Evolutionary conservation across 2,888 invertebrate species (phyloP), one percentile per base, ranked within the genome.

Genomic region (Prenolepis imparis): DNA sequence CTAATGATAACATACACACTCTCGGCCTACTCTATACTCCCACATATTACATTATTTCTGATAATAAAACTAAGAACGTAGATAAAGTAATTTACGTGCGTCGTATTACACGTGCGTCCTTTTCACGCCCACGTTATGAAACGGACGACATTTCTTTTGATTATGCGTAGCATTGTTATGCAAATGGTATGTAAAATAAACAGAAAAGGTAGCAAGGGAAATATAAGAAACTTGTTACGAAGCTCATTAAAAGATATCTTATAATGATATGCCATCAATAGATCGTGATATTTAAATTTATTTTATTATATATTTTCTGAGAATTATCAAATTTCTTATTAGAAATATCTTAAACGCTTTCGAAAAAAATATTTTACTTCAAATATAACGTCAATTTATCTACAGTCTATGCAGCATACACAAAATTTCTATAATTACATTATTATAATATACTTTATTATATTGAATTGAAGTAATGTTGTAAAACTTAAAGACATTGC

Each of bases 51-150:
- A 78, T 78, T 73, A 78, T 73, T 70, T n/a, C 18, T 73, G 57
- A 73, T 78, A 78, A 77, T 44, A 41, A 80, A 73, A 74, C 32
- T 21, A 24, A 44, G 36, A 39, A 64, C 64, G 44, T 64, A 15
- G 68, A 44, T 80, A 75, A 74, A 61, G 52, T 83, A 83, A 78
- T 83, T 74, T 78, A 36, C 18, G 59, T 87, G 66, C 6, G 39
- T 41, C 39, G 70, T 39, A n/a, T 32, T 52, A 52, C 57, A 55
- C 28, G 66, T 28, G 57, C 32, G 36, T 36, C 59, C n/a, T 78
- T 70, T 59, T 73, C 21, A 59, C 75, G 44, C 57, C 21, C 63
- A 12, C 28, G n/a, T 6, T 21, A 32, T 55, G 64, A 80, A 32
- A 66, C 41, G 21, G 64, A 32, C 41, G 36, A 18, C 18, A 9